Evolutionary conservation across 2,797 vertebrate species (phyloP).

Genomic region (Clarias platycephalus): DNA sequence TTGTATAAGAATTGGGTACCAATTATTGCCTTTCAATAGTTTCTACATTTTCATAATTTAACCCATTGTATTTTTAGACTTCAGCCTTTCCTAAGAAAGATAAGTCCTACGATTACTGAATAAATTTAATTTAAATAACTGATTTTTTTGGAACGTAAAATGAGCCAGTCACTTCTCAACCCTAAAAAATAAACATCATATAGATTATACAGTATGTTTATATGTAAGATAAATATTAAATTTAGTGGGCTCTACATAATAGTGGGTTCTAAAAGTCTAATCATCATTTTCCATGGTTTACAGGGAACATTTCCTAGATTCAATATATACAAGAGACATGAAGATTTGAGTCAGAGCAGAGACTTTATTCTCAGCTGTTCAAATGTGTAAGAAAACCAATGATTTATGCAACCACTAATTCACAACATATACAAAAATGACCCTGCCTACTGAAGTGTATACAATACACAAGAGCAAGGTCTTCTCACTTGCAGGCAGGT

Average conservation of each 20-base stretch:
- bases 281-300: background rate
- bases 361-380: conserved; percentile 42
- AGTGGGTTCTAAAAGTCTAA: background rate
- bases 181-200: background rate
- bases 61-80: background rate
- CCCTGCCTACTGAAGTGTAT: background rate
- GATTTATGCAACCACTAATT: background rate
- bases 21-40: background rate
- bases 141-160: background rate
- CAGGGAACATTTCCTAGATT: background rate
- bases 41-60: background rate
- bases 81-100: background rate
- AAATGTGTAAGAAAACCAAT: conserved; percentile 9
- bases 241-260: background rate
- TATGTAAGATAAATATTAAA: background rate
- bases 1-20: background rate
- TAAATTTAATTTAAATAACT: background rate
- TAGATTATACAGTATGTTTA: background rate
- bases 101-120: background rate
- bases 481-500: conserved; percentile 3
- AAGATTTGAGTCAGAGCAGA: background rate
- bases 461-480: background rate
- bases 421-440: conserved; percentile 24
- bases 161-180: background rate
- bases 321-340: background rate